Conservation (phyloP, 2,113 vertebrate species). For the Sterna hirundo region DNA sequence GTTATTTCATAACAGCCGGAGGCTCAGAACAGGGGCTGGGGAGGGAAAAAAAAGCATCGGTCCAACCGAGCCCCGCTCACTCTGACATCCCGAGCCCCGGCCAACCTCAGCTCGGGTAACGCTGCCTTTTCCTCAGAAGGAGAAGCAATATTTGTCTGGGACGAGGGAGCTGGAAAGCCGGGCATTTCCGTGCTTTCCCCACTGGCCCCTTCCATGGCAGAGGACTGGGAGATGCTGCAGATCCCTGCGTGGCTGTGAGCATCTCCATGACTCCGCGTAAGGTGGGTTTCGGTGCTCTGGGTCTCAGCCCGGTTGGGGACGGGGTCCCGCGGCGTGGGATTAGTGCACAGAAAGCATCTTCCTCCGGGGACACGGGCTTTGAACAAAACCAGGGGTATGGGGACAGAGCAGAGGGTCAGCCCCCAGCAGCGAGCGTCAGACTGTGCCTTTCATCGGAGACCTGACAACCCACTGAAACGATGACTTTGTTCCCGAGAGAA, state of each 20-base stretch:
- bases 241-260: background rate
- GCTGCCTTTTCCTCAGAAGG: background rate
- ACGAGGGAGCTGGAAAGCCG: background rate
- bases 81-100: background rate
- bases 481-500: background rate
- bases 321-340: background rate
- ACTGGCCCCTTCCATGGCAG: fast-evolving
- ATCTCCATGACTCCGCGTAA: fast-evolving
- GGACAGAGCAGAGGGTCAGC: background rate
- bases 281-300: background rate
- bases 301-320: background rate
- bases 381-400: fast-evolving
- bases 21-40: background rate
- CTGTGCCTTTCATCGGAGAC: background rate
- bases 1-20: background rate
- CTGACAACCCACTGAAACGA: background rate
- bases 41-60: background rate
- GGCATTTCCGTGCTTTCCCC: background rate
- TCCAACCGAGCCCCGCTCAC: background rate
- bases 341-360: background rate
- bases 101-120: background rate
- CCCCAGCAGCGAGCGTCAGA: background rate
- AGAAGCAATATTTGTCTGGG: background rate
- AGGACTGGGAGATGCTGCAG: background rate
- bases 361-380: fast-evolving